phyloP scores from a whole-genome alignment of 2,888 invertebrate species.

The Rapana venosa region DNA sequence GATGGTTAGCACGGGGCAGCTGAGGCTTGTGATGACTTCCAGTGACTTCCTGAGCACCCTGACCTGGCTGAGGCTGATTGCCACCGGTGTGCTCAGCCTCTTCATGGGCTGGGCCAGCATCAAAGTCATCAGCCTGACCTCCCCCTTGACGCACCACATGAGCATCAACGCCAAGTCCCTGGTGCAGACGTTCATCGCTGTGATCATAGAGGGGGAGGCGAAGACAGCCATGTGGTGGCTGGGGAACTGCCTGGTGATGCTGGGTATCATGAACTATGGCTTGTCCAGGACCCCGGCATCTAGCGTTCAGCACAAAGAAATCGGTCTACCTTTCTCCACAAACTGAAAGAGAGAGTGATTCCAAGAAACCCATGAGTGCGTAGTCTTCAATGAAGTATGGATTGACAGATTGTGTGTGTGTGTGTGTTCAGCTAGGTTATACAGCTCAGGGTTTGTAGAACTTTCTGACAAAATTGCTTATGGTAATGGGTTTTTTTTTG shows the following conservation, averaged over 20 bases:
- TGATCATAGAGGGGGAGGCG: slow-evolving; percentile 69
- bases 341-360: no score
- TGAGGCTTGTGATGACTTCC: slow-evolving; percentile 45
- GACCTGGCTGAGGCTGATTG: slow-evolving; percentile 69
- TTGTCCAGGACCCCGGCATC: neutral
- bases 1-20: slow-evolving; percentile 71
- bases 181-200: slow-evolving; percentile 76
- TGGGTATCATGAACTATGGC: slow-evolving; percentile 72
- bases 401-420: no score
- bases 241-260: slow-evolving; percentile 74
- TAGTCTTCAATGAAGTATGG: no score
- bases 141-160: slow-evolving; percentile 77
- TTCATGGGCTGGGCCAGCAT: slow-evolving; percentile 76
- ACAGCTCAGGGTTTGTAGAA: no score
- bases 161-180: slow-evolving; percentile 77
- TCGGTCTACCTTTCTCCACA: neutral
- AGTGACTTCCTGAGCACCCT: slow-evolving; percentile 36
- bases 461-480: no score
- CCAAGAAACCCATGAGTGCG: no score
- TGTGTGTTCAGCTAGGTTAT: no score
- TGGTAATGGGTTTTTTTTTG: no score
- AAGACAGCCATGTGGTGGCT: slow-evolving; percentile 76
- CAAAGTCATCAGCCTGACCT: slow-evolving; percentile 76
- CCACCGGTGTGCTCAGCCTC: slow-evolving; percentile 72
- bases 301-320: neutral